A percentile compares a stretch with the other conserved stretches of the same genome.
Conservation (phyloP, 2,797 vertebrate genomes). For the Emydoidea blandingii region DNA sequence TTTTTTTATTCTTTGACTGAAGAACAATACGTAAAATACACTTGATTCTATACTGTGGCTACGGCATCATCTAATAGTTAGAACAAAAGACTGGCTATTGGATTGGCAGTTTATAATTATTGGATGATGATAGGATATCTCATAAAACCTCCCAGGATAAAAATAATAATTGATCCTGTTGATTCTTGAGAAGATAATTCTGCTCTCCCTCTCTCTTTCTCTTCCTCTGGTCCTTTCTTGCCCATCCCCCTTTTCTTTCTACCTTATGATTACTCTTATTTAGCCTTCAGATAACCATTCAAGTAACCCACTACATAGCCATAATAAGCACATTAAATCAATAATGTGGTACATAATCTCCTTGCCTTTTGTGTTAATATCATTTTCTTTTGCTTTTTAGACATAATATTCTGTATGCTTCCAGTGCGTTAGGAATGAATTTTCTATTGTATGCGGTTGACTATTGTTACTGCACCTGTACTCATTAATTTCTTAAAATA, state of each 20-base stretch:
- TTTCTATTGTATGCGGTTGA: conserved; percentile 24
- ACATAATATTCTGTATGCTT: not conserved
- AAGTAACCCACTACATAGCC: not conserved
- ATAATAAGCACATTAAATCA: conserved; percentile 43
- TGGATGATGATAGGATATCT: not conserved
- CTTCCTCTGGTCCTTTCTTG: not conserved
- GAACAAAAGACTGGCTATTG: conserved; percentile 17
- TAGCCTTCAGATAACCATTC: conserved; percentile 57
- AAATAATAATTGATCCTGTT: conserved; percentile 30
- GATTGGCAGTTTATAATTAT: conserved; percentile 23
- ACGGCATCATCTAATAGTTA: not conserved
- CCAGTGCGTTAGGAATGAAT: not conserved
- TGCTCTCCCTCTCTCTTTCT: not conserved
- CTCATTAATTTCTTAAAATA: not conserved
- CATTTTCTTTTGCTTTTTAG: conserved; percentile 30
- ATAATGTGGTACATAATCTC: conserved; percentile 22
- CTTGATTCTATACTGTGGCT: not conserved
- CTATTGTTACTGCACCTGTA: not conserved
- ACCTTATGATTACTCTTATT: conserved; percentile 35
- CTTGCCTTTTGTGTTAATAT: conserved; percentile 32
- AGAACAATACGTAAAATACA: conserved; percentile 25
- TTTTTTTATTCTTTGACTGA: not conserved
- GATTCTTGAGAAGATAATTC: conserved; percentile 27
- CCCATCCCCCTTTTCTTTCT: conserved; percentile 4
- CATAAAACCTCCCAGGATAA: not conserved